Evolutionary conservation across 2,113 vertebrate genomes (phyloP), one percentile per base, ranked within the genome.

Genomic region (Calidris pugnax): DNA sequence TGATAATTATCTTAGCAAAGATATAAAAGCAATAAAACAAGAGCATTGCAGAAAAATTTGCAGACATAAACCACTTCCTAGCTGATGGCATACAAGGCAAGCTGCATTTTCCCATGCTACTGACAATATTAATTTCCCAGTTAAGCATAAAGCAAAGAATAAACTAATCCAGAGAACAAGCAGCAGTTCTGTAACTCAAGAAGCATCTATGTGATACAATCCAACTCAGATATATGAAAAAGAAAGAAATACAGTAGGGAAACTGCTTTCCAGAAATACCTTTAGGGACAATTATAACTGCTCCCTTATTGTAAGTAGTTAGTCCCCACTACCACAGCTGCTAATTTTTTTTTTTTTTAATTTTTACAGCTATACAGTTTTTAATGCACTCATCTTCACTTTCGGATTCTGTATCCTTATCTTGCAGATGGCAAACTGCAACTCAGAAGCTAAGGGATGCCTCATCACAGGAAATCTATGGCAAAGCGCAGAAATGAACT

Each of bases 1-100:
- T 41, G 91, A 93, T 77, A 78, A 81, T 87, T 75, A 88, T 9
- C 32, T 76, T 69, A 39, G 41, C 33, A 83, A 87, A 89, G 43
- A 93, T 55, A 94, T 20, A 85, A 79, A 88, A 89, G 59, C 73
- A 95, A 51, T 80, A 88, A 86, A 95, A 81, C 28, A 81, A 67
- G 15, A 85, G 13, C 16, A 69, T 7, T 85, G 64, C 32, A 86
- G 14, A 23, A 72, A 91, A 73, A 88, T 77, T 55, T 89, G 84
- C 80, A 93, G 68, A 83, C 43, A 76, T 33, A 74, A 71, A 78
- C 45, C 14, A 39, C 14, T 63, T 95, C 84, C 53, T 86, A 55
- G 43, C 10, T 56, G n/a, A 92, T 51, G 4, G 43, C 35, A 66
- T 45, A 74, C 35, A 87, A 96, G 9, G 48, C 35, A 88, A 86